Percentiles rank a stretch among this genome's conserved stretches.
These are phyloP conservation scores for Chromoteleia sp. DNA, from an alignment of 2,888 invertebrate species.

Conservation along the genomic window DNA sequence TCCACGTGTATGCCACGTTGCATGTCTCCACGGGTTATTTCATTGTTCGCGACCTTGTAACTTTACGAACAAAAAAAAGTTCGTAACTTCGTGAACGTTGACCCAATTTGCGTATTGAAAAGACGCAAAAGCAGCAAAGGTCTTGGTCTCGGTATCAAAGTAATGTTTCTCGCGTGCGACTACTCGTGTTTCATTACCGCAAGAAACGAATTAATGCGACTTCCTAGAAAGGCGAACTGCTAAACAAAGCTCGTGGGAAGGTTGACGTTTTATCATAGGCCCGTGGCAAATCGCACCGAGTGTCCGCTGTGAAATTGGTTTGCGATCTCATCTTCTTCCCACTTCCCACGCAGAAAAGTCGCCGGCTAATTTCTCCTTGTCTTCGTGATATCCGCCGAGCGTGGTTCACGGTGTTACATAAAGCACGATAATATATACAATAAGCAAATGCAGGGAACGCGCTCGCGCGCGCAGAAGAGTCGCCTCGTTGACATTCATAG, in stretches of 20 bases:
- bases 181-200: conserved; percentile 47
- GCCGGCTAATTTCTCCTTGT: conserved; percentile 67
- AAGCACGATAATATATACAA: conserved; percentile 56
- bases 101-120: not conserved
- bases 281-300: conserved; percentile 56
- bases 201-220: conserved; percentile 44
- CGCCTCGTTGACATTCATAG: conserved; percentile 61
- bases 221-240: conserved; percentile 52
- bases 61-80: too few relatives aligned
- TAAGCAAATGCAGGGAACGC: conserved; percentile 40
- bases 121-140: not conserved
- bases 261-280: conserved; percentile 55
- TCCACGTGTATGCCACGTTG: too few relatives aligned
- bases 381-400: conserved; percentile 58
- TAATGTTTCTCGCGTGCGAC: conserved; percentile 37
- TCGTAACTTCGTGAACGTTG: not conserved
- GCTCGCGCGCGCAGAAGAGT: conserved; percentile 39
- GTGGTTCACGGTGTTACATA: conserved; percentile 54
- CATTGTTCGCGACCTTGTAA: too few relatives aligned
- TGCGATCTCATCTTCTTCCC: conserved; percentile 65
- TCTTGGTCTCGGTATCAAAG: not conserved
- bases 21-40: too few relatives aligned
- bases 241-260: conserved; percentile 65
- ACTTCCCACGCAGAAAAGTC: conserved; percentile 70
- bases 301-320: conserved; percentile 61